phyloP scores from a whole-genome alignment of 2,888 invertebrate genomes.

The Patella caerulea region DNA sequence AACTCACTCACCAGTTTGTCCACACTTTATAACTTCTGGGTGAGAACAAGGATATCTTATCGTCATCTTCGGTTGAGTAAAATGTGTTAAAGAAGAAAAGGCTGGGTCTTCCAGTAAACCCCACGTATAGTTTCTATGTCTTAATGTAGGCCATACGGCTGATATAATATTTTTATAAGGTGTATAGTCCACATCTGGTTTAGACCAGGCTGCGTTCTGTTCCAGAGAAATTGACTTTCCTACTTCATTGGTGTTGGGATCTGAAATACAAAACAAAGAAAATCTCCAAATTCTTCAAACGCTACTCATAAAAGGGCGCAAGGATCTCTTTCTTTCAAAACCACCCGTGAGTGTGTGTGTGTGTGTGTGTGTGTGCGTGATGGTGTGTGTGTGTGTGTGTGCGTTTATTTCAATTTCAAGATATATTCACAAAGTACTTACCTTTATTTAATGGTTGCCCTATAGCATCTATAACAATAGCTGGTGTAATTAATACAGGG shows the following conservation, averaged over 20 bases:
- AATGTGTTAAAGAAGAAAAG: neutral
- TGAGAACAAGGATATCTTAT: slow-evolving; percentile 37
- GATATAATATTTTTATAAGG: slow-evolving; percentile 35
- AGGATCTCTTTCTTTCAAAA: too few species aligned
- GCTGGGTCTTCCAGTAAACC: slow-evolving; percentile 23
- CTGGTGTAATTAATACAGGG: slow-evolving; percentile 35
- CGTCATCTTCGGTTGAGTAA: neutral
- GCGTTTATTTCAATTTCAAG: too few species aligned
- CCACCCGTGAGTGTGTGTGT: too few species aligned
- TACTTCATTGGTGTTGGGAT: neutral
- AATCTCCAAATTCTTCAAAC: too few species aligned
- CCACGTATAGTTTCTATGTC: slow-evolving; percentile 32
- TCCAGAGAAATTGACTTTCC: slow-evolving; percentile 16
- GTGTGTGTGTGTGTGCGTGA: too few species aligned
- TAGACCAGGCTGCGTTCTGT: slow-evolving; percentile 23
- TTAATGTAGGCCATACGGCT: slow-evolving; percentile 35
- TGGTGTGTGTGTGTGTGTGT: too few species aligned
- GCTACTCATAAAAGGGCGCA: too few species aligned
- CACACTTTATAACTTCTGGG: slow-evolving; percentile 34
- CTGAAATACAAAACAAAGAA: neutral
- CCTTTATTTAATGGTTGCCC: slow-evolving; percentile 17
- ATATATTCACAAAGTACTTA: too few species aligned
- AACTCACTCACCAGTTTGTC: slow-evolving; percentile 24
- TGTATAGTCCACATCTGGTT: slow-evolving; percentile 36
- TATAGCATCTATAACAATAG: slow-evolving; percentile 40